Percentiles rank a stretch among this genome's conserved stretches.
Conservation (phyloP, 2,888 invertebrate genomes). For the Pachymerium ferrugineum region DNA sequence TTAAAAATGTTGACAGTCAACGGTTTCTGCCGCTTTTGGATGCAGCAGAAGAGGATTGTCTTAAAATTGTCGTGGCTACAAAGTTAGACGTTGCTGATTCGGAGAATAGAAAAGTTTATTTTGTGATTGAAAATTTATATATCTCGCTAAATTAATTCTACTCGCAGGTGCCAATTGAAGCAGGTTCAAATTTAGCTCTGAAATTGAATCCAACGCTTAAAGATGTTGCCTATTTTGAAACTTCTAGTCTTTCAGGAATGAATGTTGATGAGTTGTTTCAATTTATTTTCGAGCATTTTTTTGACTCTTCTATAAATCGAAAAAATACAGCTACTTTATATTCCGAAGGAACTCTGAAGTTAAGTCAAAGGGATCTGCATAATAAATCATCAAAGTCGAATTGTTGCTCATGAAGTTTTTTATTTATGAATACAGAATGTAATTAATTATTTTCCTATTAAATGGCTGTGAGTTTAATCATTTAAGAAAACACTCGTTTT, state of each 20-base stretch:
- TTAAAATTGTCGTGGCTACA: constrained; percentile 33
- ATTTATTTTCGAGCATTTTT: constrained; percentile 31
- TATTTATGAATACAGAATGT: no score
- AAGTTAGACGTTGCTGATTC: constrained; percentile 31
- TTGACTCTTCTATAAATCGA: no score
- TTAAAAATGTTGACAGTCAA: constrained; percentile 23
- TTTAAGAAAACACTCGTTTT: no score
- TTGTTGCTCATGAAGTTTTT: no score
- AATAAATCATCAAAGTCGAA: no score
- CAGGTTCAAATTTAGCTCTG: background rate
- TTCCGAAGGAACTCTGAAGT: no score
- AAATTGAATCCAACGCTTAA: constrained; percentile 28
- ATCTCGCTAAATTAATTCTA: background rate
- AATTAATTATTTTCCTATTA: no score
- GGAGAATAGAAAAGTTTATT: constrained; percentile 22
- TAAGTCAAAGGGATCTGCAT: no score
- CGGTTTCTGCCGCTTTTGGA: constrained; percentile 34
- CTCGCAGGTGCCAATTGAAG: background rate
- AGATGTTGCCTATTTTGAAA: constrained; percentile 33
- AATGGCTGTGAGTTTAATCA: no score
- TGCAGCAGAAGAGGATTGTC: constrained; percentile 30
- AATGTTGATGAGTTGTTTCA: constrained; percentile 34
- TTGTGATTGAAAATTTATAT: no score
- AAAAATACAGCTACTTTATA: no score
- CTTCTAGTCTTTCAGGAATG: constrained; percentile 32